phyloP scores from a whole-genome alignment of 2,113 vertebrate species.

The Myrmophylax atrothorax region DNA sequence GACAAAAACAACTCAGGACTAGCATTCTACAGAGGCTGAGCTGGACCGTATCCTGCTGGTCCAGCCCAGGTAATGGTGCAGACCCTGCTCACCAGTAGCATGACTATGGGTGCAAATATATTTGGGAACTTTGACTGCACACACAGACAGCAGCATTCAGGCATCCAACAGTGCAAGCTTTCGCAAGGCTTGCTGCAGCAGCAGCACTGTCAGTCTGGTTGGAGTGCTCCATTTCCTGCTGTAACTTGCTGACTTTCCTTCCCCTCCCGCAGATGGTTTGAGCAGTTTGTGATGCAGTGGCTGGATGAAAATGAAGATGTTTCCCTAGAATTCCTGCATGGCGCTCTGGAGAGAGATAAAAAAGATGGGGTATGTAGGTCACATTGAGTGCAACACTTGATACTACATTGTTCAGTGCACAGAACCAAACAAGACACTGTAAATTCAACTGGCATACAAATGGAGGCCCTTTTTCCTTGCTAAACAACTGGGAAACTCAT shows the following conservation, averaged over 20 bases:
- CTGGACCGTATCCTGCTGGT: not conserved
- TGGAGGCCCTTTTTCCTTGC: not conserved
- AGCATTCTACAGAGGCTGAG: not conserved
- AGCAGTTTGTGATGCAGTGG: conserved; percentile 98
- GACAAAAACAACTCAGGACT: not conserved
- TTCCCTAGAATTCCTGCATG: conserved; percentile 94
- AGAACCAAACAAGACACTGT: not conserved
- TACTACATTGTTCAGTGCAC: not conserved
- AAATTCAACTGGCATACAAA: not conserved
- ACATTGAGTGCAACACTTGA: not conserved
- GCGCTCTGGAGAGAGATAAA: conserved; percentile 96
- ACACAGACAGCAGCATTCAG: not conserved
- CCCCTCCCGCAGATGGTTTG: conserved; percentile 86
- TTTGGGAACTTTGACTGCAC: not conserved
- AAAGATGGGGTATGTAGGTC: conserved; percentile 91
- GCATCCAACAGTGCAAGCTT: not conserved
- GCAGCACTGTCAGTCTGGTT: not conserved
- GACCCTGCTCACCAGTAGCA: not conserved
- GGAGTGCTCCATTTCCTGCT: not conserved
- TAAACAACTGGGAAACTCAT: not conserved
- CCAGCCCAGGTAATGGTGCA: not conserved
- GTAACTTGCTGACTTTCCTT: not conserved
- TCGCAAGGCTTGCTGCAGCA: not conserved
- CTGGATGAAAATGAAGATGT: conserved; percentile 97
- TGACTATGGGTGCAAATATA: not conserved